A percentile compares a stretch with the other conserved stretches of the same genome.
Conservation (phyloP, 2,888 invertebrate species). For the Nezara viridula region DNA sequence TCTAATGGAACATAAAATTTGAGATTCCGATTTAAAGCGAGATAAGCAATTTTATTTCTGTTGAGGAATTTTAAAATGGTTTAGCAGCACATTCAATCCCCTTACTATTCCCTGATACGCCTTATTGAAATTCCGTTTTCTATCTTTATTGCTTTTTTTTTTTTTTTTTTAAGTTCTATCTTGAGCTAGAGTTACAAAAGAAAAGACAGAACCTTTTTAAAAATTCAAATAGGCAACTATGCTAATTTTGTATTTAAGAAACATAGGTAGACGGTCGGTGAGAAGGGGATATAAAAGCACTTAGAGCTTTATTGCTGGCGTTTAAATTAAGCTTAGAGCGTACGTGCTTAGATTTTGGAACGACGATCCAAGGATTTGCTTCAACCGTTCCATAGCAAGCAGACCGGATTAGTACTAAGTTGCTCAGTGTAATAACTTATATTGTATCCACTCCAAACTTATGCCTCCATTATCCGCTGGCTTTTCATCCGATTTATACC, state of each 20-base stretch:
- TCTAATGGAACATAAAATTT: neutral
- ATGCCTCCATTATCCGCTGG: neutral
- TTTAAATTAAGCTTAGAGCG: constrained; percentile 31
- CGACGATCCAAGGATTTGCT: neutral
- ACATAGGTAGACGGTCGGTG: neutral
- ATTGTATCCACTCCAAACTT: neutral
- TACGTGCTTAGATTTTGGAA: neutral
- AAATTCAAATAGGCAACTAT: constrained; percentile 37
- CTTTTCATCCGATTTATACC: neutral
- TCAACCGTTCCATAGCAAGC: neutral
- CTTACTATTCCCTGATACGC: neutral
- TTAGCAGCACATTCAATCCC: neutral
- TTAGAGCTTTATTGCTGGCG: constrained; percentile 34
- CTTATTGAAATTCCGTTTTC: neutral
- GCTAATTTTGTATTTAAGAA: constrained; percentile 47
- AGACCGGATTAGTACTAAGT: neutral
- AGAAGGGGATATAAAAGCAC: constrained; percentile 16
- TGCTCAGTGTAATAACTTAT: neutral
- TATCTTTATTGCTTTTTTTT: neutral
- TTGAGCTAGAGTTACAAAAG: neutral
- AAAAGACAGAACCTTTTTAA: neutral
- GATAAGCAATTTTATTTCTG: neutral
- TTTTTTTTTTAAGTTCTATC: neutral
- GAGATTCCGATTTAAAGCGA: neutral
- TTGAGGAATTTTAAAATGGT: neutral